Evolutionary conservation across 2,888 invertebrate genomes (phyloP), one percentile per base, ranked within the genome.

Genomic region (Hemaris fuciformis): DNA sequence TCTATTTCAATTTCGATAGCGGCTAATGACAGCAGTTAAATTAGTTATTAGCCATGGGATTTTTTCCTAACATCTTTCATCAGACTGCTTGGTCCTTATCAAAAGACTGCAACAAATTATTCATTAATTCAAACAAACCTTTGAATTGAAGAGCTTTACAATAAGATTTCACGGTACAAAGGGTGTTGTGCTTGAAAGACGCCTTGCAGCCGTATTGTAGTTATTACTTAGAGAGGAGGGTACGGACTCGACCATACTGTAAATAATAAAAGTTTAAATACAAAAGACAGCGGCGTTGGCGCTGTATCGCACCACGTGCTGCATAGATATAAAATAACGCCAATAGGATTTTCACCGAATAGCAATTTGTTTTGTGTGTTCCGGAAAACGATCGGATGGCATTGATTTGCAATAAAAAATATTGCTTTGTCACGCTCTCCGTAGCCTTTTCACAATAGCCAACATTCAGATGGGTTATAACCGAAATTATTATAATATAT

Each of bases 391-490:
- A 78, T 83, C 77, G 78, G 77, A 81, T 80, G 78, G 74, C 83
- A 86, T 87, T 85, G 85, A 84, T 87, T 86, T 83, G 83, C 77
- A 83, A 86, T 84, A 86, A 87, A 87, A 86, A 87, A 84, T 83
- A 84, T 81, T 79, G 83, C 81, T 77, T 76, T 80, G 85, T 88
- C 85, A 88, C 83, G 83, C 77, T 85, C 83, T 84, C 79, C 79
- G 78, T 77, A 76, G 73, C 70, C 77, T 83, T 82, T 82, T 83
- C 77, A 82, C 73, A 78, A 77, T 74, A 65, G 70, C 66, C 71
- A 70, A 70, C 72, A 73, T 66, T 69, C 64, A 67, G 66, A 68
- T 65, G 63, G 18, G 34, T 18, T 56, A 43, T 23, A 57, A 57
- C 25, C n/a, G n/a, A n/a, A n/a, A n/a, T n/a, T n/a, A n/a, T n/a